These are phyloP conservation scores for Tapera naevia DNA, from an alignment of 2,797 vertebrate species.

Conservation along the genomic window DNA sequence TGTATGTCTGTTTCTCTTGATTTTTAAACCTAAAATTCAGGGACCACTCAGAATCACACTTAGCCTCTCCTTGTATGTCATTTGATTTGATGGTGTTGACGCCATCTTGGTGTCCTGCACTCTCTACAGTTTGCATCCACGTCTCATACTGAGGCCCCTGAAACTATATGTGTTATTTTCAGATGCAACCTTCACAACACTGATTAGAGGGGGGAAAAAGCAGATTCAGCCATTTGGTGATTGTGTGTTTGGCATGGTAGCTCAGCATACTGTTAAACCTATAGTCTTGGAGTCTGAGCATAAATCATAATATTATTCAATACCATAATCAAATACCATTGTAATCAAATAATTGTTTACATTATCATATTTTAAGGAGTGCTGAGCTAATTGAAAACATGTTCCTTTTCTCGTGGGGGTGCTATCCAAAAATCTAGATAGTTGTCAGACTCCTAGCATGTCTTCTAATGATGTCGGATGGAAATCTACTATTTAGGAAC, in stretches of 20 bases:
- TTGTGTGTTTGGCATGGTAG: background rate
- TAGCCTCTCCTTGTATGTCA: background rate
- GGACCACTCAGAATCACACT: background rate
- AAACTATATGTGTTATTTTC: background rate
- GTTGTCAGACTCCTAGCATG: background rate
- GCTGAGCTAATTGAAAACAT: background rate
- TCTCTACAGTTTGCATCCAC: background rate
- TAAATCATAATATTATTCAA: background rate
- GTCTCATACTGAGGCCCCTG: too few species aligned
- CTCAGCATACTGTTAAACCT: background rate
- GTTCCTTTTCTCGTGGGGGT: background rate
- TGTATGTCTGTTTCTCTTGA: background rate
- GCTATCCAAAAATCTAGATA: background rate
- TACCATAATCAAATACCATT: background rate
- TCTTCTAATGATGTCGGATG: background rate
- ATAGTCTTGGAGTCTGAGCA: background rate
- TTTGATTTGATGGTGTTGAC: too few species aligned
- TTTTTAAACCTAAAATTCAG: background rate
- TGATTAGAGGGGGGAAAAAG: background rate
- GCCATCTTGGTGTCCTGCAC: background rate
- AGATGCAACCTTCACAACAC: background rate
- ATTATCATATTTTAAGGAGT: background rate
- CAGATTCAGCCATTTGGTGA: background rate
- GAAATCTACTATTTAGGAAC: background rate
- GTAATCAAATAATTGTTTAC: background rate